A percentile compares a stretch with the other conserved stretches of the same genome.
These are phyloP conservation scores for Eristalinus aeneus DNA, from an alignment of 2,888 invertebrate genomes.

Conservation along the genomic window DNA sequence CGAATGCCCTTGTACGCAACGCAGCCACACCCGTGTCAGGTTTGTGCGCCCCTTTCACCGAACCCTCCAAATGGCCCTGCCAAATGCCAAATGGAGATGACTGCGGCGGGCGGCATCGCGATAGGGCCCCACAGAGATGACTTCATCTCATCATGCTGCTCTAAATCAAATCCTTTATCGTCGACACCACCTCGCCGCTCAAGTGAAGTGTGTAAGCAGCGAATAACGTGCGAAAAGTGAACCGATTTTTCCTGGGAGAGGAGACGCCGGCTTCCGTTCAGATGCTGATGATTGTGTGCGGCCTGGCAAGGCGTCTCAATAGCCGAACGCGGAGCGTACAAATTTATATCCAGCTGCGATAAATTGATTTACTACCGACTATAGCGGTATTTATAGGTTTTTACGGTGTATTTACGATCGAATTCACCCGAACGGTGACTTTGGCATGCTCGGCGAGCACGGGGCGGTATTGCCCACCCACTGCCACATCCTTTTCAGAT, in stretches of 20 bases:
- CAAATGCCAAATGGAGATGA: background rate
- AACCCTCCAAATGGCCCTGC: background rate
- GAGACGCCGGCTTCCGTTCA: background rate
- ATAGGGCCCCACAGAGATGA: constrained; percentile 6
- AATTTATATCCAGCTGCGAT: constrained; percentile 62
- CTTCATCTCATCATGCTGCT: constrained; percentile 29
- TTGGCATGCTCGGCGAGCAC: background rate
- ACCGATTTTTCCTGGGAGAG: constrained; percentile 42
- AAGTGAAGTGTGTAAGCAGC: constrained; percentile 49
- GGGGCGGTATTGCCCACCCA: background rate
- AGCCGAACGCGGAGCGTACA: constrained; percentile 23
- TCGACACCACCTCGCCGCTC: constrained; percentile 12
- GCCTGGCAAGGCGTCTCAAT: constrained; percentile 32
- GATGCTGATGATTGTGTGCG: constrained; percentile 31
- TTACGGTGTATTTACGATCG: constrained; percentile 38
- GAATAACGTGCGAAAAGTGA: constrained; percentile 24
- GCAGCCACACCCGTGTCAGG: constrained; percentile 2
- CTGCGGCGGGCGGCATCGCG: background rate
- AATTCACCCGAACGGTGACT: background rate
- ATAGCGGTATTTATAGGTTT: constrained; percentile 40
- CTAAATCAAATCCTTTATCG: constrained; percentile 59
- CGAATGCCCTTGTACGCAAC: constrained; percentile 14
- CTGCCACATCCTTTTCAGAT: constrained; percentile 16
- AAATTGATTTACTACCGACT: constrained; percentile 57
- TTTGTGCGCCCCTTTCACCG: background rate